A percentile compares a stretch with the other conserved stretches of the same genome.
phyloP scores from a whole-genome alignment of 2,888 invertebrate genomes.

The Bugulina stolonifera region DNA sequence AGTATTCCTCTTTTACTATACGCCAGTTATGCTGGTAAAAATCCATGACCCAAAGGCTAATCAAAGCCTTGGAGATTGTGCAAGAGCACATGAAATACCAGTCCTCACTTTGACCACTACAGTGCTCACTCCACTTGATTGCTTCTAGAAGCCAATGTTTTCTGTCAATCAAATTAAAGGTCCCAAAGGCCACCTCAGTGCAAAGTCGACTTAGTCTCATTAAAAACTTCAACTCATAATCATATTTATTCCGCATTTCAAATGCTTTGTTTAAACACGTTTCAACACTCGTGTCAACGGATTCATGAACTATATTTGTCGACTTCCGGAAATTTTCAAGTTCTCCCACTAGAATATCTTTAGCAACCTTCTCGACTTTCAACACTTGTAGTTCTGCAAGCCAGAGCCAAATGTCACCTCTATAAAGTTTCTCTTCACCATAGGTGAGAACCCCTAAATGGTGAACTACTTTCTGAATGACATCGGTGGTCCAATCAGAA shows the following conservation, averaged over 20 bases:
- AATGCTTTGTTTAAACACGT: neutral
- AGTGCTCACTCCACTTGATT: neutral
- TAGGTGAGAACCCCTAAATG: neutral
- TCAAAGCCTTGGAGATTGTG: neutral
- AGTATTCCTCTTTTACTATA: no score
- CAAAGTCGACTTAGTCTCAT: neutral
- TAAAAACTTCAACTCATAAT: neutral
- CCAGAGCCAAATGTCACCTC: neutral
- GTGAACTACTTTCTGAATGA: neutral
- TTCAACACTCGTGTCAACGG: neutral
- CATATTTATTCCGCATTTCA: neutral
- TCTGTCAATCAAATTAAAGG: neutral
- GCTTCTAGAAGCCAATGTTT: neutral
- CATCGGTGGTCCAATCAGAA: neutral
- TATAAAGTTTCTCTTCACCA: neutral
- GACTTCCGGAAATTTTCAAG: neutral
- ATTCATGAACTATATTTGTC: neutral
- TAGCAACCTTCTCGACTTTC: neutral
- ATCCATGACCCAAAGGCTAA: no score
- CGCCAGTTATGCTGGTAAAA: no score
- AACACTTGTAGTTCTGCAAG: neutral
- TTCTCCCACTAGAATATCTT: neutral
- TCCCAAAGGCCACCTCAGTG: neutral
- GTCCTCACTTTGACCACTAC: neutral
- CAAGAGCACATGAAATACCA: neutral